These are phyloP conservation scores for Archocentrus centrarchus DNA, from an alignment of 2,113 vertebrate species.

Conservation along the genomic window DNA sequence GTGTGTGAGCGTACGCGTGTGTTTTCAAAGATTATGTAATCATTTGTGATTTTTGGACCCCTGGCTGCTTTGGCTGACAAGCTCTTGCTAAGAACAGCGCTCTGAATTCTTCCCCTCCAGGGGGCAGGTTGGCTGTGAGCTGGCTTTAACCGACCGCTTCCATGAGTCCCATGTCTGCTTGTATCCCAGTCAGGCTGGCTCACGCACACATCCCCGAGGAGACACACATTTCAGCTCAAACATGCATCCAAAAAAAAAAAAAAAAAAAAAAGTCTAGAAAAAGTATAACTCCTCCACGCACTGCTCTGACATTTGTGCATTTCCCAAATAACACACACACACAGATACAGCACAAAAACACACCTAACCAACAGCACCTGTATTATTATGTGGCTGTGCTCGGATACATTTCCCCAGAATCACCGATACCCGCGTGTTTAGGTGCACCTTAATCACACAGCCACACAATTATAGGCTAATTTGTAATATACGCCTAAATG, in stretches of 20 bases:
- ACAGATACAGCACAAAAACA: neutral
- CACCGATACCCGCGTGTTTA: neutral
- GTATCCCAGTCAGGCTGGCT: slow-evolving; percentile 37
- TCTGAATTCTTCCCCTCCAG: slow-evolving; percentile 46
- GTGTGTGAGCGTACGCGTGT: neutral
- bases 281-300: neutral
- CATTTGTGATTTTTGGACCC: slow-evolving; percentile 48
- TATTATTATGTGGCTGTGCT: neutral
- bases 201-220: neutral
- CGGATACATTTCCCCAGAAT: neutral
- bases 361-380: neutral
- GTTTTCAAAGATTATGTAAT: slow-evolving; percentile 50
- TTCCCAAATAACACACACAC: neutral
- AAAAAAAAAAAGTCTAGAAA: neutral
- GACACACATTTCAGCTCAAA: neutral
- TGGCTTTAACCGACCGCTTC: slow-evolving; percentile 48
- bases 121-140: slow-evolving; percentile 52
- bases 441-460: neutral
- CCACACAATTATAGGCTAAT: neutral
- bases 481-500: neutral
- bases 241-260: neutral
- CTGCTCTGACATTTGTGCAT: neutral
- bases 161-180: slow-evolving; percentile 57
- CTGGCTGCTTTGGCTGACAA: slow-evolving; percentile 46
- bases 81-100: slow-evolving; percentile 37